Base-by-base conservation (phyloP, 2,888 invertebrate species). In the Phaedon cochleariae region DNA sequence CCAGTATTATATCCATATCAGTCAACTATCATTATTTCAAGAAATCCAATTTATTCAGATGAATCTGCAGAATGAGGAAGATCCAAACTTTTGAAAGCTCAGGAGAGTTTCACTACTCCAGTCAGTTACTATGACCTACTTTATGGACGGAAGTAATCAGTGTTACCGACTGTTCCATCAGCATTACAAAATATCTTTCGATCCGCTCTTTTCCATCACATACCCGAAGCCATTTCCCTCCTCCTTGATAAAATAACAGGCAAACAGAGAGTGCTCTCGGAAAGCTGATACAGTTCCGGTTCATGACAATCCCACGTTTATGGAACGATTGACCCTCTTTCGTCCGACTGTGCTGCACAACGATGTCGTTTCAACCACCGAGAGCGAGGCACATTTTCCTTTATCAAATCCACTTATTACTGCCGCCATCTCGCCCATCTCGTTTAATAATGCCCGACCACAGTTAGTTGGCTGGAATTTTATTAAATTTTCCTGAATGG, bases 291-390 rank as follows among this genome's bases (percentile, higher is more conserved):
- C 68, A 62, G 63, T 72, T 76, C 73, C 74, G 73, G 72, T 72
- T 72, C 72, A 73, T 73, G 74, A 75, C 74, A 77, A 74, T 77
- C 73, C 69, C 74, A 74, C 77, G 71, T 76, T 78, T 75, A 76
- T 74, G 74, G 71, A 72, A 70, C 76, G 76, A 77, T 78, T 79
- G 78, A 78, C 77, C 75, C 69, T 71, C 73, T 75, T 76, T 67
- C 65, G 57, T 57, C 57, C 57, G 57, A 57, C 45, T 57, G 57
- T 67, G 65, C 65, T 59, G 55, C 61, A 22, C 63, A 72, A 71
- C 69, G 73, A 71, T 67, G 71, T 67, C 71, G 66, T 72, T 70
- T 68, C 68, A 69, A 64, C 68, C 65, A 69, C 72, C 71, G 63
- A 62, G 64, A 73, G 68, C 68, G 67, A 69, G 70, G 72, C 70